phyloP scores from a whole-genome alignment of 2,113 vertebrate genomes.

The Chamaea fasciata region DNA sequence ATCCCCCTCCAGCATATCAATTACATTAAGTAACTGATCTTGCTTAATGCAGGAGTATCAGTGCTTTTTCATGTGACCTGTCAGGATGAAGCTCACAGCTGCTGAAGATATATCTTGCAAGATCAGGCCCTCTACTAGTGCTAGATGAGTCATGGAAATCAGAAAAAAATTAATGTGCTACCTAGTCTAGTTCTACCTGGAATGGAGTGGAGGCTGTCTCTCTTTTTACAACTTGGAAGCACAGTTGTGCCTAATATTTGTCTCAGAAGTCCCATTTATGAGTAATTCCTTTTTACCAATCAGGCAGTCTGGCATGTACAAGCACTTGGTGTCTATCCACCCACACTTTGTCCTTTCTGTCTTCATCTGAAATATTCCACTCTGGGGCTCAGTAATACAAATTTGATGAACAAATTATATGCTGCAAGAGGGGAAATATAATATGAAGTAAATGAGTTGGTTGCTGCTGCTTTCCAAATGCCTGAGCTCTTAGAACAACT shows the following conservation, averaged over 20 bases:
- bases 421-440: neutral
- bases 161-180: neutral
- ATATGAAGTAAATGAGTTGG: neutral
- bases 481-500: neutral
- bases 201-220: neutral
- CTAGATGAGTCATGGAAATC: neutral
- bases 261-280: neutral
- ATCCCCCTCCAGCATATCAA: neutral
- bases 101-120: neutral
- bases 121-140: neutral
- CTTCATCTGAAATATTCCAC: neutral
- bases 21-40: neutral
- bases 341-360: conserved; percentile 5
- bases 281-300: neutral
- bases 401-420: conserved; percentile 18
- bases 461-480: neutral
- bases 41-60: neutral
- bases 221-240: neutral
- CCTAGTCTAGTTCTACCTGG: neutral
- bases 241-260: neutral
- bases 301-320: neutral
- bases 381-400: conserved; percentile 2
- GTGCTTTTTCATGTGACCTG: neutral
- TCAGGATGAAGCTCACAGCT: neutral
- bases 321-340: neutral